A percentile compares a stretch with the other conserved stretches of the same genome.
phyloP scores from a whole-genome alignment of 1,140 invertebrate species.

The Condylostylus longicornis region DNA sequence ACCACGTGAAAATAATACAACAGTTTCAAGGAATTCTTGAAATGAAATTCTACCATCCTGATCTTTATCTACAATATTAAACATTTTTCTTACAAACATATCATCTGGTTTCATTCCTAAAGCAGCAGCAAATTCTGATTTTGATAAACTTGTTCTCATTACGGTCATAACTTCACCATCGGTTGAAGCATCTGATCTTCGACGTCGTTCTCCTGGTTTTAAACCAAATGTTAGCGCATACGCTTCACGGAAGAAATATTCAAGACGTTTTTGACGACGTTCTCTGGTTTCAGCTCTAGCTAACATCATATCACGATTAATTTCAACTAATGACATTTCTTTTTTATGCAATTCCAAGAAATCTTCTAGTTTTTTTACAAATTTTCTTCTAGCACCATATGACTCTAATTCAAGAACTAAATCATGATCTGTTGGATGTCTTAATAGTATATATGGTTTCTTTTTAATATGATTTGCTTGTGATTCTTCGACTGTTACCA shows the following conservation, averaged over 20 bases:
- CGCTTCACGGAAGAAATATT: slow-evolving; percentile 97
- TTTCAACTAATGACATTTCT: slow-evolving; percentile 33
- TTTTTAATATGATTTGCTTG: slow-evolving; percentile 58
- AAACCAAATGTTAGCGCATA: slow-evolving; percentile 89
- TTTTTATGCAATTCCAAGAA: slow-evolving; percentile 74
- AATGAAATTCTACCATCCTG: slow-evolving; percentile 92
- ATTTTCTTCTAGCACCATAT: slow-evolving; percentile 63
- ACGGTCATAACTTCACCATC: slow-evolving; percentile 77
- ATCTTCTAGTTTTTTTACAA: slow-evolving; percentile 76
- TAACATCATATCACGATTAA: slow-evolving; percentile 69
- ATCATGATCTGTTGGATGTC: slow-evolving; percentile 87
- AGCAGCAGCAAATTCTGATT: slow-evolving; percentile 92
- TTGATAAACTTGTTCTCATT: slow-evolving; percentile 84
- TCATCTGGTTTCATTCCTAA: slow-evolving; percentile 92
- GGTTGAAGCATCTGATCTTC: slow-evolving; percentile 54
- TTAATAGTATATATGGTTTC: slow-evolving; percentile 67
- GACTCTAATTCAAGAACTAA: slow-evolving; percentile 88
- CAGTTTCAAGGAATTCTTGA: slow-evolving; percentile 94
- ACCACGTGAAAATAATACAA: slow-evolving; percentile 78
- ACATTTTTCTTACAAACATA: slow-evolving; percentile 98
- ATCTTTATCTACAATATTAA: slow-evolving; percentile 95
- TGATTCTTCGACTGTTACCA: slow-evolving; percentile 70
- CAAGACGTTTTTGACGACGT: slow-evolving; percentile 79
- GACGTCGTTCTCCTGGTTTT: slow-evolving; percentile 50
- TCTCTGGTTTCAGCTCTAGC: slow-evolving; percentile 92